Conservation (phyloP, 1,140 invertebrate genomes). For the Mizuhopecten yessoensis region DNA sequence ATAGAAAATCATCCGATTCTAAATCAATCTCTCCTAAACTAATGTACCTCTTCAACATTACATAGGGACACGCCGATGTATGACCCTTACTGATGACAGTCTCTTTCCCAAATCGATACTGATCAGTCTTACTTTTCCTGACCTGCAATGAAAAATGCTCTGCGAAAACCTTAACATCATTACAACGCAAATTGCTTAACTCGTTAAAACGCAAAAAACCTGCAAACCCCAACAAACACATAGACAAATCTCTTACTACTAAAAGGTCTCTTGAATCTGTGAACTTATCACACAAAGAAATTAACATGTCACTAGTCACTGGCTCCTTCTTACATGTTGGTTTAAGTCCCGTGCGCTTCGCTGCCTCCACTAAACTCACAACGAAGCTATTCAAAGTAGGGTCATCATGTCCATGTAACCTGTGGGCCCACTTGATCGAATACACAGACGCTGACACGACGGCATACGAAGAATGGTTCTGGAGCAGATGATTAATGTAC, state of each 20-base stretch:
- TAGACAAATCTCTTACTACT: slow-evolving; percentile 56
- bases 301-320: slow-evolving; percentile 27
- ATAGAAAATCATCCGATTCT: slow-evolving; percentile 58
- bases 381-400: slow-evolving; percentile 37
- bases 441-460: not conserved
- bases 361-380: not conserved
- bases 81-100: slow-evolving; percentile 56
- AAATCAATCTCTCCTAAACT: not conserved
- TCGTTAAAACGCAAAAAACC: slow-evolving; percentile 58
- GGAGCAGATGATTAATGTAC: slow-evolving; percentile 42
- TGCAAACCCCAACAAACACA: slow-evolving; percentile 62
- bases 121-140: slow-evolving; percentile 56
- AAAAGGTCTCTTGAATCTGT: slow-evolving; percentile 50
- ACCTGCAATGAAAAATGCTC: slow-evolving; percentile 54
- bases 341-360: not conserved
- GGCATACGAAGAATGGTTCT: not conserved
- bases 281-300: slow-evolving; percentile 42
- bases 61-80: slow-evolving; percentile 54
- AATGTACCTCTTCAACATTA: slow-evolving; percentile 51
- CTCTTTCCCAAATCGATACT: slow-evolving; percentile 58
- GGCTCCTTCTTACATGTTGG: slow-evolving; percentile 14
- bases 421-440: slow-evolving; percentile 48
- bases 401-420: slow-evolving; percentile 2
- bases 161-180: slow-evolving; percentile 52
- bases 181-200: slow-evolving; percentile 57